phyloP scores from a whole-genome alignment of 2,113 vertebrate genomes.

The Lota lota region DNA sequence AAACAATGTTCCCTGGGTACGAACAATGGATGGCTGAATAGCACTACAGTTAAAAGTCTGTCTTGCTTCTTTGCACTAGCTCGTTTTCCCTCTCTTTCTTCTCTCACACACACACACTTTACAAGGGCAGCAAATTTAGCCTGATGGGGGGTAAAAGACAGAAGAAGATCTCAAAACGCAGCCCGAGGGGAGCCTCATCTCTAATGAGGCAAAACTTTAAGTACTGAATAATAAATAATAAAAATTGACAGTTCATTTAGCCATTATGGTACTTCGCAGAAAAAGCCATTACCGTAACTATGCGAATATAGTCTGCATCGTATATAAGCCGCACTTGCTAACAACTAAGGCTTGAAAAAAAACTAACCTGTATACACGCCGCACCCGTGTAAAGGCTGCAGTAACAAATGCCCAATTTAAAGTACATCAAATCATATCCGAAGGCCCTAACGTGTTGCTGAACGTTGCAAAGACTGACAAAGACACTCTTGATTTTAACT shows the following conservation, averaged over 20 bases:
- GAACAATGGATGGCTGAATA: too few species aligned
- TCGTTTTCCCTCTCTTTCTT: slow-evolving; percentile 36
- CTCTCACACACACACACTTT: slow-evolving; percentile 44
- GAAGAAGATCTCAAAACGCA: slow-evolving; percentile 85
- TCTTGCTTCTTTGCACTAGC: not conserved
- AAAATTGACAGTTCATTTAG: slow-evolving; percentile 99
- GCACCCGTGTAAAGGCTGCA: too few species aligned
- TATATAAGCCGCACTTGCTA: not conserved
- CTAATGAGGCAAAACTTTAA: slow-evolving; percentile 99
- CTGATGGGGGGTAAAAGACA: slow-evolving; percentile 90
- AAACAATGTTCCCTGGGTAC: too few species aligned
- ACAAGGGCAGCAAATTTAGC: slow-evolving; percentile 72
- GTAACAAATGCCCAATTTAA: too few species aligned
- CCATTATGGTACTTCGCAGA: slow-evolving; percentile 94
- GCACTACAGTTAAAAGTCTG: too few species aligned
- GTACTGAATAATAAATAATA: slow-evolving; percentile 99
- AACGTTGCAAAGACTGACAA: too few species aligned
- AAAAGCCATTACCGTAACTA: slow-evolving; percentile 82
- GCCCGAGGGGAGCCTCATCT: slow-evolving; percentile 88
- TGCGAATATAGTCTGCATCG: slow-evolving; percentile 41
- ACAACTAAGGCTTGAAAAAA: too few species aligned
- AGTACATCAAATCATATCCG: too few species aligned
- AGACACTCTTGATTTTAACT: too few species aligned
- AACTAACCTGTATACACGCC: too few species aligned
- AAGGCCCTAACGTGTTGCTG: too few species aligned